Conservation (phyloP, 2,113 vertebrate genomes). For the Carlito syrichta region DNA sequence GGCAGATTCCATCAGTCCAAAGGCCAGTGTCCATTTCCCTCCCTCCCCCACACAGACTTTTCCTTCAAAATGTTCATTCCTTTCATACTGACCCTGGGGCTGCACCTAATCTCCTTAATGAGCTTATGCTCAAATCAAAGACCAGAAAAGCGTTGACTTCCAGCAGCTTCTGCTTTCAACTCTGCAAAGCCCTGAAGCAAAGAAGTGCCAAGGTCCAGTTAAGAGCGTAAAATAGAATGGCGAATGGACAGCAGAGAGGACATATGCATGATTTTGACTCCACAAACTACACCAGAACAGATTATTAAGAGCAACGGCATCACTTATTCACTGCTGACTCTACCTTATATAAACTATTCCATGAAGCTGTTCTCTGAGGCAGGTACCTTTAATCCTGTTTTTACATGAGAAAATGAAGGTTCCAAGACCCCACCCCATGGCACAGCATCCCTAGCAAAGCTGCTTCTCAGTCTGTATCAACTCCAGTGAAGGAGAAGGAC, state of each 20-base stretch:
- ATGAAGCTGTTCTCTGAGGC: not conserved
- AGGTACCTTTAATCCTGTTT: not conserved
- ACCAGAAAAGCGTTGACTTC: slow-evolving; percentile 27
- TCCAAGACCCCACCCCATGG: not conserved
- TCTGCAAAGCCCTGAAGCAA: slow-evolving; percentile 8
- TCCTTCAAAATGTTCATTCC: slow-evolving; percentile 4
- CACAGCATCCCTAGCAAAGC: not conserved
- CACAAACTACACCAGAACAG: not conserved
- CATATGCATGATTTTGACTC: not conserved
- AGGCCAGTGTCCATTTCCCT: slow-evolving; percentile 53
- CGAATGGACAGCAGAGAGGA: not conserved
- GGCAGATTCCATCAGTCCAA: slow-evolving; percentile 38
- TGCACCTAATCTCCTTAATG: slow-evolving; percentile 56
- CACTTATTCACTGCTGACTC: not conserved
- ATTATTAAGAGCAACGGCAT: not conserved
- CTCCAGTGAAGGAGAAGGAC: not conserved
- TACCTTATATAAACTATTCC: not conserved
- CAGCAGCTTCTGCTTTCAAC: slow-evolving; percentile 14
- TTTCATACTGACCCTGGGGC: slow-evolving; percentile 59
- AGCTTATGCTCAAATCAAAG: slow-evolving; percentile 59
- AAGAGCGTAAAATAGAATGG: not conserved
- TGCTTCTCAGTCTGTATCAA: not conserved
- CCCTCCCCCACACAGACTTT: not conserved
- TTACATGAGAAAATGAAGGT: slow-evolving; percentile 17
- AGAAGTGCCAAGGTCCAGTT: not conserved